These are phyloP conservation scores for Dynastes tityus DNA, from an alignment of 2,888 invertebrate genomes.

Conservation along the genomic window DNA sequence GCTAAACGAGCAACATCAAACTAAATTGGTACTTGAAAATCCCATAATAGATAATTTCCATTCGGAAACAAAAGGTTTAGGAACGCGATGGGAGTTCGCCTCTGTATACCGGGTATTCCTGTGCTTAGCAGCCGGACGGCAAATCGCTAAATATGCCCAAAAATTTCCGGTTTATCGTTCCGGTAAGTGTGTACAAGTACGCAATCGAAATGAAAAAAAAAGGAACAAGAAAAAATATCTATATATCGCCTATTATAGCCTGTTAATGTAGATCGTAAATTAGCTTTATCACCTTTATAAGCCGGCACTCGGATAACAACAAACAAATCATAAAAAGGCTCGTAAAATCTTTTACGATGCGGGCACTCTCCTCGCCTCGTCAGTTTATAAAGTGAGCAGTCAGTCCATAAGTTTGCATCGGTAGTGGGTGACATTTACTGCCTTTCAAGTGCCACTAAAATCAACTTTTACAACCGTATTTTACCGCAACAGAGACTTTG, in stretches of 20 bases:
- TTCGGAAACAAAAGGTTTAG: constrained; percentile 63
- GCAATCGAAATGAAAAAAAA: neutral
- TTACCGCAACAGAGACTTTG: constrained; percentile 60
- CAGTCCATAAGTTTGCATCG: constrained; percentile 65
- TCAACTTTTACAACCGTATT: constrained; percentile 72
- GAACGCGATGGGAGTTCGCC: constrained; percentile 15
- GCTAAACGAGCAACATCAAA: constrained; percentile 74
- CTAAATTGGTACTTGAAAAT: constrained; percentile 66
- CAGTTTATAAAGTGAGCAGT: constrained; percentile 64
- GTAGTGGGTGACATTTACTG: constrained; percentile 74
- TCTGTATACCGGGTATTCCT: constrained; percentile 19
- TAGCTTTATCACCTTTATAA: constrained; percentile 49
- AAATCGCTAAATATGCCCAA: neutral
- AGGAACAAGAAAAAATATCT: constrained; percentile 10
- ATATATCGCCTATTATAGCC: constrained; percentile 28
- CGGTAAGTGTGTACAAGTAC: constrained; percentile 13
- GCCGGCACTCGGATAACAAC: constrained; percentile 53
- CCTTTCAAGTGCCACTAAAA: constrained; percentile 76
- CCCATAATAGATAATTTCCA: constrained; percentile 67
- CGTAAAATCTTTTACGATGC: constrained; percentile 63
- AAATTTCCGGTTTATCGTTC: constrained; percentile 12
- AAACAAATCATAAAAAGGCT: constrained; percentile 59
- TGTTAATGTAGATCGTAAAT: constrained; percentile 41
- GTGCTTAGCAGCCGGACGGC: neutral
- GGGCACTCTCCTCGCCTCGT: constrained; percentile 59